phyloP scores from a whole-genome alignment of 1,140 invertebrate species.

The Cardiocondyla obscurior region DNA sequence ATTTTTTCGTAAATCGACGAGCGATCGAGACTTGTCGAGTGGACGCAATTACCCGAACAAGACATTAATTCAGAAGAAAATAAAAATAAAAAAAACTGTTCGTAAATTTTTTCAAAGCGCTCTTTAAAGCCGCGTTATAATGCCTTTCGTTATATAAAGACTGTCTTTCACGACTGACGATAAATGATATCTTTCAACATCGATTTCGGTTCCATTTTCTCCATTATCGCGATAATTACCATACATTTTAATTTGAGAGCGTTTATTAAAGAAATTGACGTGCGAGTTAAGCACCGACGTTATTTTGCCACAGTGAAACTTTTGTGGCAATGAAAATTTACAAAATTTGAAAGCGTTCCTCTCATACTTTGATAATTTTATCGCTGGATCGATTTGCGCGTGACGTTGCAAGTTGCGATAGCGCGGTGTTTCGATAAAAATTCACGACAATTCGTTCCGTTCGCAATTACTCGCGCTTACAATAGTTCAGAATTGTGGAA shows the following conservation, averaged over 20 bases:
- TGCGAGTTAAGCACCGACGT: no score
- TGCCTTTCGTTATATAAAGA: constrained; percentile 56
- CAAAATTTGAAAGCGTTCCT: constrained; percentile 1
- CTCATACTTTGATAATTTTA: not conserved
- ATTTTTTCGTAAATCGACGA: not conserved
- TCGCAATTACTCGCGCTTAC: not conserved
- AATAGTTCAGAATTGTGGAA: not conserved
- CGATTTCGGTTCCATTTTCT: constrained; percentile 12
- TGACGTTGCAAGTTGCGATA: not conserved
- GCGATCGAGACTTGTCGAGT: not conserved
- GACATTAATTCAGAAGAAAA: constrained; percentile 25
- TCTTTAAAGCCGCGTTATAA: not conserved
- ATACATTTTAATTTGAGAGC: constrained; percentile 14
- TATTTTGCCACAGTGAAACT: no score
- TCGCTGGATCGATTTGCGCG: not conserved
- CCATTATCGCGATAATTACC: constrained; percentile 33
- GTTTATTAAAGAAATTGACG: constrained; percentile 19
- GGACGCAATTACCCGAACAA: constrained; percentile 11
- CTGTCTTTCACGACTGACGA: constrained; percentile 41
- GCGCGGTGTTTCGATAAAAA: not conserved
- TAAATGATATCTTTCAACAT: constrained; percentile 14
- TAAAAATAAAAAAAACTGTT: not conserved
- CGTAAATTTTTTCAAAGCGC: constrained; percentile 12
- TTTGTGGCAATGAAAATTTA: no score
- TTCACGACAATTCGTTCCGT: not conserved